Conservation (phyloP, 2,797 vertebrate species). For the Melanotaenia trifasciata region DNA sequence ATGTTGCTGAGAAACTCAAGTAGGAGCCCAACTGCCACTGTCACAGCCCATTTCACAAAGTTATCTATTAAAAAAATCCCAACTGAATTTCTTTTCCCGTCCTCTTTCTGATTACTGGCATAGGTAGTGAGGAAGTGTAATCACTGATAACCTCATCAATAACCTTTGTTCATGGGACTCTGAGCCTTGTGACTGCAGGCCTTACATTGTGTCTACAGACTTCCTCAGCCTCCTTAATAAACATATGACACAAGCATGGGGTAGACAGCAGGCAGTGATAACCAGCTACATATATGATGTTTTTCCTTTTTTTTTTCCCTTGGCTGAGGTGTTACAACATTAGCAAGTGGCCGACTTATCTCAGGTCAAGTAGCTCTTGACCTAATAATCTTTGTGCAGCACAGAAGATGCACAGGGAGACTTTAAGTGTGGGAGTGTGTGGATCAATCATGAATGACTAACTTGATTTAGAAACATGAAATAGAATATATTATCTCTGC, state of each 20-base stretch:
- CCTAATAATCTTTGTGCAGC: conserved; percentile 53
- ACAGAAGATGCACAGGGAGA: conserved; percentile 11
- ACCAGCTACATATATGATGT: neutral
- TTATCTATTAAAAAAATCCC: neutral
- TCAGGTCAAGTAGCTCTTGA: conserved; percentile 22
- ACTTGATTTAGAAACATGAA: neutral
- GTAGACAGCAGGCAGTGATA: neutral
- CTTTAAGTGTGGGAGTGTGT: neutral
- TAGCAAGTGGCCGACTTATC: conserved; percentile 38
- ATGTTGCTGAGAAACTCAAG: neutral
- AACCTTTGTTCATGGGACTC: conserved; percentile 45
- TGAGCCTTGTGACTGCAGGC: conserved; percentile 24
- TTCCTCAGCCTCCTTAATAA: neutral
- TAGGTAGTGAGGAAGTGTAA: conserved; percentile 40
- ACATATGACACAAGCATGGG: conserved; percentile 25
- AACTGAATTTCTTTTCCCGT: too few species aligned
- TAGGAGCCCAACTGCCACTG: neutral
- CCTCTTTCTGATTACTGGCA: neutral
- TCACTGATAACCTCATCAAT: conserved; percentile 32
- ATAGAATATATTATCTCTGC: neutral
- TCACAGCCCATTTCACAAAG: neutral
- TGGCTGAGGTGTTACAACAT: conserved; percentile 4
- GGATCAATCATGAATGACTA: conserved; percentile 20
- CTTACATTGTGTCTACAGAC: conserved; percentile 8
- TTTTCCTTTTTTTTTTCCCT: conserved; percentile 6